Evolutionary conservation across 2,888 invertebrate species (phyloP), one percentile per base, ranked within the genome.

Genomic region (Eristalinus sepulchralis): DNA sequence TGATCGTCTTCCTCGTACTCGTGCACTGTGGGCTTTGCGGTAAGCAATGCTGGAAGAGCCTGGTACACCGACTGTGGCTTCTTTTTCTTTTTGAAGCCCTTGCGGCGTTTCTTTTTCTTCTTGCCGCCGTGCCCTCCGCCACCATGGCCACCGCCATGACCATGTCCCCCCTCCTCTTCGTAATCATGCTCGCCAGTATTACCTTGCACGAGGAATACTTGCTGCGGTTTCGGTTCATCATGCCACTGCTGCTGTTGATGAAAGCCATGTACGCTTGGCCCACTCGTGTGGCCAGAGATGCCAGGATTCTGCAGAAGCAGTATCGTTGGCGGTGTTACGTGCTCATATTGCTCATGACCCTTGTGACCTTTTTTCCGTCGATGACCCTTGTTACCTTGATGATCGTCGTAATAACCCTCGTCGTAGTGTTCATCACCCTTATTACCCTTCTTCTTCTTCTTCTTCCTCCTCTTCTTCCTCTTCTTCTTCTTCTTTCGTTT

Each of bases 291-390:
- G 11, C 73, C 73, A 31, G 62, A 11, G 4, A 81, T 24, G 5
- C 64, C 59, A 3, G 86, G 75, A 57, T 20, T 78, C 79, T 92
- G 91, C 59, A 92, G 88, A 31, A 92, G 88, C 63, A 92, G 88
- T 73, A 92, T 78, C 33, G 92, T 91, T 22, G 92, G 89, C 13
- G 91, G 90, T 20, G 90, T 89, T 20, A 78, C 59, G 13, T 80
- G 53, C 72, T 88, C 24, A 27, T 59, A 0, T 47, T 66, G 22
- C 9, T 72, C 81, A n/a, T 88, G 88, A 39, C 72, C 77, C 20
- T 66, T 75, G 78, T 89, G 83, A 27, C 89, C 89, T 63, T 90
- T 89, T 60, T 89, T 90, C 39, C 82, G 72, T 33, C 33, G 68
- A 24, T 60, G 57, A 64, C 78, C 78, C 71, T 70, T 36, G n/a